Evolutionary conservation across 2,888 invertebrate genomes (phyloP), one percentile per base, ranked within the genome.

Genomic region (Alsophila aescularia): DNA sequence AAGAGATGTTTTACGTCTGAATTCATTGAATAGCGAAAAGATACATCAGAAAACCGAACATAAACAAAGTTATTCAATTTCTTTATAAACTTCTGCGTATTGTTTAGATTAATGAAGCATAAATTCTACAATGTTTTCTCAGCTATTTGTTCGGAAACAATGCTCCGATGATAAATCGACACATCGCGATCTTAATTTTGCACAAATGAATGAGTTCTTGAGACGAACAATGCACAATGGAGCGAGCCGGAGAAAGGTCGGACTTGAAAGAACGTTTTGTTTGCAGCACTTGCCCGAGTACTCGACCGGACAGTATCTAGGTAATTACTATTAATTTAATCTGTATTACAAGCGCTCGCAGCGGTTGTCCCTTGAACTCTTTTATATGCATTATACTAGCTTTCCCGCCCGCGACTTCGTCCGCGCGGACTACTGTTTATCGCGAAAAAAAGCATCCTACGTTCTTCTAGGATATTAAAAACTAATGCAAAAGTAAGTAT

Each of bases 171-270:
- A 76, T 76, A 69, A 73, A 75, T 73, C 69, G 75, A 72, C 70
- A 67, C 68, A 71, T 75, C 70, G 67, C 66, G 68, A 67, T 75
- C 72, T 74, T 77, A 70, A 75, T 75, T 85, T 81, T 77, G 75
- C 78, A 78, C 78, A 81, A 84, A 77, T 79, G 80, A 81, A 84
- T 79, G 82, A 82, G 78, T 84, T 83, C 81, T 79, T 81, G 73
- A 68, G 67, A 72, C 42, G 69, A 66, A 85, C 84, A 87, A 87
- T 86, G 83, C 75, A 87, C 85, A 88, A 87, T 86, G 81, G 80
- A 73, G 73, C 73, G 16, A 5, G 76, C 72, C 62, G 52, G 55
- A 52, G 60, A 49, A 53, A 49, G 57, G 43, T 43, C 34, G 32
- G 37, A 39, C 39, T 32, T 54, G 62, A 67, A 67, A 67, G 62